Base-by-base conservation (phyloP, 2,888 invertebrate genomes). In the Zhuqinia jingwanae region DNA sequence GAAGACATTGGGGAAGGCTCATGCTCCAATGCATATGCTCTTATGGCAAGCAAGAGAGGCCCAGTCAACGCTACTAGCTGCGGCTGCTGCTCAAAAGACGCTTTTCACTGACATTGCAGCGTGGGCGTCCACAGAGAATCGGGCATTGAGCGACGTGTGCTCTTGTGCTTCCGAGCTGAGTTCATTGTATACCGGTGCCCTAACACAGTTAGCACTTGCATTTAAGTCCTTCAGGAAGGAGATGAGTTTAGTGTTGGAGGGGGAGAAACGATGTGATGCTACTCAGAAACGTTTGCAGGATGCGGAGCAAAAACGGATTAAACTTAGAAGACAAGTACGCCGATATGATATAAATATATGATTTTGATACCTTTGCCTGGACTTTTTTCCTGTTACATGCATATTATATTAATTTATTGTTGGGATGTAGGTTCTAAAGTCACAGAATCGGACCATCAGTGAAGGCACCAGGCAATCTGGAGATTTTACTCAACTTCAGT, bases 401-500 rank as follows among this genome's bases (percentile, higher is more conserved):
- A n/a, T n/a, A n/a, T n/a, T n/a, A n/a, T n/a, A 36, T 36, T 36
- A 8, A 36, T 36, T 36, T 36, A 8, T 3, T 36, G 3, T 36
- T 36, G 3, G n/a, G n/a, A n/a, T 36, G 36, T 6, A 36, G 89
- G 90, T 91, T 20, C 85, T 91, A 10, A 79, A 89, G 60, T 88
- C 86, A 53, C 91, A 91, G 83, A 91, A 89, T 60, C 89, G 89
- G 11, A 80, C 84, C n/a, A 89, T 88, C 50, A 84, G 73, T 8
- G 87, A 75, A 45, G 90, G 89, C 60, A 87, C 83, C 3, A 65
- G 88, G 50, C 83, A 86, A 65, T 83, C 91, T 36, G 92, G 92
- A 85, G 93, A 94, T 90, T 92, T 93, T 20, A 92, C 92, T 36
- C 91, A 92, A 36, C 89, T 93, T 50, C 93, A 93, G 91, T 92